These are phyloP conservation scores for Watsonalla binaria DNA, from an alignment of 2,888 invertebrate genomes.

Conservation along the genomic window DNA sequence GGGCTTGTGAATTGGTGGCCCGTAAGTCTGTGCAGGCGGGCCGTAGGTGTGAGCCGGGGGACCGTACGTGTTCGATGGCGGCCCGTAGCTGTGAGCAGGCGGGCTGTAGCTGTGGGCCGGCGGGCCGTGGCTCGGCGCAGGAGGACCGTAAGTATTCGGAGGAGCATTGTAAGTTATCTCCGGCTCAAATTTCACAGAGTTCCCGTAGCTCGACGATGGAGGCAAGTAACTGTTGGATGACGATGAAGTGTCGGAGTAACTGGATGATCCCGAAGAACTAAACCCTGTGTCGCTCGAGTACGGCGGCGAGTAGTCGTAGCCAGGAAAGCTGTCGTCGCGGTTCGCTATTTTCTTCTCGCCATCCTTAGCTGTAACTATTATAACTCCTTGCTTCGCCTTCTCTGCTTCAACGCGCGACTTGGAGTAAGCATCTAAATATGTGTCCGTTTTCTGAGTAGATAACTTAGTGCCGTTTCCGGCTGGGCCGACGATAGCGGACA, in stretches of 20 bases:
- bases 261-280: conserved; percentile 45
- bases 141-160: conserved; percentile 51
- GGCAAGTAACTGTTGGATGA: conserved; percentile 50
- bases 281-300: conserved; percentile 50
- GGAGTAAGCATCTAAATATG: conserved; percentile 82
- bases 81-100: conserved; percentile 56
- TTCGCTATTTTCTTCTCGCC: conserved; percentile 71
- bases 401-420: conserved; percentile 74
- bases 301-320: conserved; percentile 66
- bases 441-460: conserved; percentile 66
- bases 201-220: conserved; percentile 51
- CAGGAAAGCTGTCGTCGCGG: conserved; percentile 64
- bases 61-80: conserved; percentile 53
- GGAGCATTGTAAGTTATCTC: conserved; percentile 32
- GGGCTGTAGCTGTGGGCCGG: conserved; percentile 65
- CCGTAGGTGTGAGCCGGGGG: conserved; percentile 64
- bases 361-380: conserved; percentile 68
- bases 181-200: conserved; percentile 36
- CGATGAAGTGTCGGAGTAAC: conserved; percentile 34
- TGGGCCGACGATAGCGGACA: conserved; percentile 61
- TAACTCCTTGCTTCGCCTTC: conserved; percentile 63
- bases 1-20: conserved; percentile 52
- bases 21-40: conserved; percentile 57
- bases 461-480: conserved; percentile 50
- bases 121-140: conserved; percentile 48